These are phyloP conservation scores for Pseudomyrmex concolor DNA, from an alignment of 1,140 invertebrate species.

Conservation along the genomic window DNA sequence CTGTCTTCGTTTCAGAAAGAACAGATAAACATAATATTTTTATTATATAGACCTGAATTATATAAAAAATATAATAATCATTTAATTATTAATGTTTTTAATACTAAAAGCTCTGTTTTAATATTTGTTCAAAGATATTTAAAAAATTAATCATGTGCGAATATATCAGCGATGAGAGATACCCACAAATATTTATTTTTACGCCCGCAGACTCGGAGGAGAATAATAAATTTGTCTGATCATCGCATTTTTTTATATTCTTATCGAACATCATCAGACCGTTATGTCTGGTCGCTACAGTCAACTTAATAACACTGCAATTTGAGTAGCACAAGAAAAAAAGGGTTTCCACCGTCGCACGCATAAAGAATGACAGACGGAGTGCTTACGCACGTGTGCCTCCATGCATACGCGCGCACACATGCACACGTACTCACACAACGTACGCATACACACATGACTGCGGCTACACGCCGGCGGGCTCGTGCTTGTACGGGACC, in stretches of 20 bases:
- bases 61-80: background rate
- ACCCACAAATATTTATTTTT: background rate
- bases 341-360: constrained; percentile 45
- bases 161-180: background rate
- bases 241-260: constrained; percentile 20
- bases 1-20: constrained; percentile 7
- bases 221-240: background rate
- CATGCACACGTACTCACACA: constrained; percentile 53
- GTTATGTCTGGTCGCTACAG: constrained; percentile 15
- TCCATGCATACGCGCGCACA: constrained; percentile 14
- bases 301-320: constrained; percentile 53
- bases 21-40: constrained; percentile 4
- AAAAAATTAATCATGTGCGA: background rate
- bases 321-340: constrained; percentile 40
- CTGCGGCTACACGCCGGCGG: constrained; percentile 74
- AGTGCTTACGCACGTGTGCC: constrained; percentile 48
- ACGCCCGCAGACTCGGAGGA: background rate
- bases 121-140: background rate
- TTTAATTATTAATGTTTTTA: background rate
- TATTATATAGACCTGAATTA: too few species aligned
- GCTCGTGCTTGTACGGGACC: constrained; percentile 84
- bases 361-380: constrained; percentile 27
- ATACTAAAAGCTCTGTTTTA: background rate
- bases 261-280: constrained; percentile 22
- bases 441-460: constrained; percentile 68